Evolutionary conservation across 2,113 vertebrate genomes (phyloP).

Genomic region (Girardinichthys multiradiatus): DNA sequence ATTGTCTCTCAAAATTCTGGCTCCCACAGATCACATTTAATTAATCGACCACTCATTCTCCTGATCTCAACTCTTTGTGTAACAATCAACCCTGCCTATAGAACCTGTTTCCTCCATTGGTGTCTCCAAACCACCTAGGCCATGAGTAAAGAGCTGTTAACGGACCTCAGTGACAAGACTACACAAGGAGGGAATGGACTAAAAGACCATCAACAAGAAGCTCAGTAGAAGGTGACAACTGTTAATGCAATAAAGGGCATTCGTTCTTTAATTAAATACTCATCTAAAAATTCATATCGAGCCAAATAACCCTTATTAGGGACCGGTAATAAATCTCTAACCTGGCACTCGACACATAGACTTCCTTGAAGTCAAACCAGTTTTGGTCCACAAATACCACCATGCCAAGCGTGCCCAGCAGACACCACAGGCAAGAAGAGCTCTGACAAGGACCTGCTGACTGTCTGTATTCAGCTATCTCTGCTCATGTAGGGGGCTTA

Average conservation of each 20-base stretch:
- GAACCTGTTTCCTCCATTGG: background rate
- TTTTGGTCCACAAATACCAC: conserved; percentile 27
- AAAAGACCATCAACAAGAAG: no score
- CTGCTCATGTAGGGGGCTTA: conserved; percentile 59
- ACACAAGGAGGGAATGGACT: no score
- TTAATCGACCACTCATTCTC: background rate
- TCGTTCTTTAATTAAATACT: background rate
- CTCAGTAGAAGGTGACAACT: no score
- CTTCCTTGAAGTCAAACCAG: conserved; percentile 8
- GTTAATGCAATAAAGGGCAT: no score
- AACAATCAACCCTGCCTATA: background rate
- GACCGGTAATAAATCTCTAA: background rate
- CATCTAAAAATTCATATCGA: background rate
- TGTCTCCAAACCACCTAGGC: no score
- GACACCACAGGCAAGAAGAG: conserved; percentile 32
- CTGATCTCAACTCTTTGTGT: background rate
- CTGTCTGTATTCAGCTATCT: conserved; percentile 42
- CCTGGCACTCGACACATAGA: conserved; percentile 14
- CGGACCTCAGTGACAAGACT: no score
- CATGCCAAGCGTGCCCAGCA: conserved; percentile 12
- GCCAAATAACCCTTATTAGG: background rate
- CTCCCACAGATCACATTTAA: background rate
- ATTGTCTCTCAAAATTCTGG: background rate
- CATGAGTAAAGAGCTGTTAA: no score
- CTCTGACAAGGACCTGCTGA: conserved; percentile 28